A percentile compares a stretch with the other conserved stretches of the same genome.
Conservation (phyloP, 2,113 vertebrate species). For the Equus przewalskii region DNA sequence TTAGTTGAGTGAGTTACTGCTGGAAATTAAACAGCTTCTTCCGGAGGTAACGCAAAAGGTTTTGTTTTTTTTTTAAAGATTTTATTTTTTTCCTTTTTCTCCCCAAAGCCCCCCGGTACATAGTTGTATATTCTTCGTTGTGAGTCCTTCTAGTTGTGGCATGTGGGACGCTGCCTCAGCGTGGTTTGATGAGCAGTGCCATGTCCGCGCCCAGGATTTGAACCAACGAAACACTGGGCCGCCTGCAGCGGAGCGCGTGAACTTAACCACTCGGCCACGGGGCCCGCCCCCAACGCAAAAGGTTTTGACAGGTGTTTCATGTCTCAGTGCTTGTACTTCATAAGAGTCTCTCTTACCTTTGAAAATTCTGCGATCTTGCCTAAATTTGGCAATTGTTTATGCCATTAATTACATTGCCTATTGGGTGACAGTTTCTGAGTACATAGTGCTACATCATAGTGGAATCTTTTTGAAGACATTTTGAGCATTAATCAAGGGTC, state of each 20-base stretch:
- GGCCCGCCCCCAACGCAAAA: not conserved
- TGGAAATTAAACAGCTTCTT: constrained; percentile 3
- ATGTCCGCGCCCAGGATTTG: too few relatives aligned
- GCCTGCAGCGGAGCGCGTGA: too few relatives aligned
- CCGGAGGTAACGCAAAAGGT: not conserved
- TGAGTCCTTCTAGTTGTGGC: too few relatives aligned
- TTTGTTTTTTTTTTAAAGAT: not conserved
- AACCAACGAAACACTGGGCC: too few relatives aligned
- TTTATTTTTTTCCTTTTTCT: too few relatives aligned
- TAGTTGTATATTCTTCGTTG: too few relatives aligned
- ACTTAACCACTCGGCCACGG: too few relatives aligned
- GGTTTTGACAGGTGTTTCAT: not conserved
- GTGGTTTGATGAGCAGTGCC: too few relatives aligned
- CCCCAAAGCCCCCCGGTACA: too few relatives aligned
- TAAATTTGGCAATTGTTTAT: not conserved
- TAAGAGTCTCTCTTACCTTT: not conserved
- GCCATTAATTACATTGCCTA: not conserved
- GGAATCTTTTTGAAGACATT: constrained; percentile 16
- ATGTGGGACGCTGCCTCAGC: too few relatives aligned
- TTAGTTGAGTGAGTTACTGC: not conserved
- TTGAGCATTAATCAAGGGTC: constrained; percentile 10
- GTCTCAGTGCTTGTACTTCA: not conserved
- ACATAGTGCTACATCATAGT: not conserved
- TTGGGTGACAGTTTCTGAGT: not conserved
- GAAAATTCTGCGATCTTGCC: not conserved